A percentile compares a stretch with the other conserved stretches of the same genome.
These are phyloP conservation scores for Sylvilagus floridanus DNA, from an alignment of 2,797 vertebrate genomes.

Conservation along the genomic window DNA sequence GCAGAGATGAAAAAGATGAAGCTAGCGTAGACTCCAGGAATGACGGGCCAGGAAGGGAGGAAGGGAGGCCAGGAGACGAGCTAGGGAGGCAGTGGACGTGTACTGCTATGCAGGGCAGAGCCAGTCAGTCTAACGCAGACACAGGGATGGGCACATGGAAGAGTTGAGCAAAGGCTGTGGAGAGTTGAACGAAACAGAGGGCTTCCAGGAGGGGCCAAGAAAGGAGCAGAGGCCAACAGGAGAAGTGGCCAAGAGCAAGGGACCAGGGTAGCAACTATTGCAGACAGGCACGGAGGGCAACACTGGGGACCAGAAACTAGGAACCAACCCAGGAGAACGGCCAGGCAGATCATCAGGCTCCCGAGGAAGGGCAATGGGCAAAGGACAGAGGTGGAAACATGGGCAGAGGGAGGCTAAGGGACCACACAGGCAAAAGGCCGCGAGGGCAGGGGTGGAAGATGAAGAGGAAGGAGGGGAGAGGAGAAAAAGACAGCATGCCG, in stretches of 20 bases:
- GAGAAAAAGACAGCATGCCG: neutral
- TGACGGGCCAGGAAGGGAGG: conserved; percentile 22
- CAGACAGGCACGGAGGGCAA: neutral
- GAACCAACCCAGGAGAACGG: neutral
- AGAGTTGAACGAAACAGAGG: neutral
- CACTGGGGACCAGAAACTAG: neutral
- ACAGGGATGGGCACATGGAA: neutral
- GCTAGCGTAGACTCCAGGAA: neutral
- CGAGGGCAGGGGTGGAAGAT: neutral
- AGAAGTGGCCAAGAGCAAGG: neutral
- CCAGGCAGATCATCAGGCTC: neutral
- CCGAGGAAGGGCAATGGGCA: neutral
- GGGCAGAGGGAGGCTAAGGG: neutral
- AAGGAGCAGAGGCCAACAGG: neutral
- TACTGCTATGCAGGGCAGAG: neutral
- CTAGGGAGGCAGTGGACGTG: neutral
- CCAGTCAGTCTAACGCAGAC: neutral
- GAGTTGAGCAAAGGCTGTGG: neutral
- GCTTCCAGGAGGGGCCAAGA: neutral
- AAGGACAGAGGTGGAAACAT: neutral
- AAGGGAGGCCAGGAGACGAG: neutral
- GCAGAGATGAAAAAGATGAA: neutral
- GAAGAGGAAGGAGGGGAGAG: neutral
- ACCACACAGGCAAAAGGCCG: neutral
- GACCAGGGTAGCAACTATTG: neutral